Percentiles rank a stretch among this genome's conserved stretches.
Evolutionary conservation across 23 tunicate genomes (phyloP).

Genomic region (Pegea sp.): DNA sequence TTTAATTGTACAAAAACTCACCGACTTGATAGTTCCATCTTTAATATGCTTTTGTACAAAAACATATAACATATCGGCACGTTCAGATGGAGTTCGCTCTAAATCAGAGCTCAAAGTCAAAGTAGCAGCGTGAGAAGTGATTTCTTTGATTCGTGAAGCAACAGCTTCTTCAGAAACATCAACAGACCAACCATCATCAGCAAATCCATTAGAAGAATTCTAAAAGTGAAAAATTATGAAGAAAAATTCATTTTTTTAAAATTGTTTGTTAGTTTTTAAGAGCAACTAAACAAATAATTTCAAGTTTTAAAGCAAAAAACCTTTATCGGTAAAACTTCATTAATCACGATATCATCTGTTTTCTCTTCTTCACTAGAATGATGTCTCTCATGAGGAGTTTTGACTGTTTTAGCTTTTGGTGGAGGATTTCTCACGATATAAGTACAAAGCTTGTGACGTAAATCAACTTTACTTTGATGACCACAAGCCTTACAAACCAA

Average conservation of each 20-base stretch:
- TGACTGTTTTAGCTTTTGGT: constrained; percentile 50
- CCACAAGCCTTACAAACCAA: constrained; percentile 95
- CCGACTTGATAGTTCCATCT: constrained; percentile 36
- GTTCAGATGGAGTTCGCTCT: constrained; percentile 66
- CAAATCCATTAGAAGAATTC: constrained; percentile 41
- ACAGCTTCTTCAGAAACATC: constrained; percentile 90
- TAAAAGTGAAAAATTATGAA: too few relatives aligned
- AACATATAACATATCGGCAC: constrained; percentile 68
- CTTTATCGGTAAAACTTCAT: too few relatives aligned
- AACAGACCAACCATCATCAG: constrained; percentile 65
- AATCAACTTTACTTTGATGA: constrained; percentile 61
- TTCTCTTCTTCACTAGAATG: constrained; percentile 36
- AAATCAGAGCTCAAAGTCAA: constrained; percentile 53
- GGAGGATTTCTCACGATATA: constrained; percentile 91
- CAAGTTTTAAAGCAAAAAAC: too few relatives aligned
- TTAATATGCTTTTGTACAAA: constrained; percentile 41
- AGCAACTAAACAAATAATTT: background rate
- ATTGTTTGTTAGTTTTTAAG: too few relatives aligned
- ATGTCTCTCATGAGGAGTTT: constrained; percentile 4
- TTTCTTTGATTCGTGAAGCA: constrained; percentile 56
- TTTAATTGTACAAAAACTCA: background rate
- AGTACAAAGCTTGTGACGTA: constrained; percentile 87
- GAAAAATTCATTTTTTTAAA: too few relatives aligned
- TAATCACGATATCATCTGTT: background rate
- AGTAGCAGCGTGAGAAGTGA: constrained; percentile 40